phyloP scores from a whole-genome alignment of 1,140 invertebrate genomes.

The Lysiphlebus fabarum region DNA sequence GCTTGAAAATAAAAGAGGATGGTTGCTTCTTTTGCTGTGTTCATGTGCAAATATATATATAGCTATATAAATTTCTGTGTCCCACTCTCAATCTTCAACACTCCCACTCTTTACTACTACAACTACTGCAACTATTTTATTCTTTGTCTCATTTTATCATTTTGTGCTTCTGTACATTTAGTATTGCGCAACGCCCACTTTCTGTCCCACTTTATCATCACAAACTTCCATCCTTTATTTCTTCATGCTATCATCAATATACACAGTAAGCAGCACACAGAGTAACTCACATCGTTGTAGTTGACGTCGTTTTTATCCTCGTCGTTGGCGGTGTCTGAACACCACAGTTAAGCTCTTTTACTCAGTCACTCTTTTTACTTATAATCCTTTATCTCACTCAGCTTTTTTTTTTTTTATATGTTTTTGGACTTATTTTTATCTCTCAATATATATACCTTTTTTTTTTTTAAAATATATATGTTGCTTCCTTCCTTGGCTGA shows the following conservation, averaged over 20 bases:
- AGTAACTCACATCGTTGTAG: neutral
- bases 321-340: constrained; percentile 12
- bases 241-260: neutral
- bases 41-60: too few relatives aligned
- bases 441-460: neutral
- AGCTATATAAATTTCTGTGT: too few relatives aligned
- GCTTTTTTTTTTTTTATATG: constrained; percentile 7
- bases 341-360: constrained; percentile 11
- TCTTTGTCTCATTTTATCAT: constrained; percentile 5
- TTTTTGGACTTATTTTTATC: neutral
- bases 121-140: constrained; percentile 8
- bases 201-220: constrained; percentile 8
- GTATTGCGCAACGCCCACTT: constrained; percentile 5
- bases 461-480: constrained; percentile 7
- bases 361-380: neutral
- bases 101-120: constrained; percentile 18
- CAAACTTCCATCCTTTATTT: constrained; percentile 15
- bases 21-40: too few relatives aligned
- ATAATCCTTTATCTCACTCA: neutral
- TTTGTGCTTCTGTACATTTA: neutral
- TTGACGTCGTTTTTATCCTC: constrained; percentile 7
- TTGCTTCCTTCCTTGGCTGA: constrained; percentile 8
- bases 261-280: constrained; percentile 3
- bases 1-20: too few relatives aligned
- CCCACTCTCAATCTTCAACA: too few relatives aligned